These are phyloP conservation scores for Trachelus tabidus DNA, from an alignment of 2,888 invertebrate species.

Conservation along the genomic window DNA sequence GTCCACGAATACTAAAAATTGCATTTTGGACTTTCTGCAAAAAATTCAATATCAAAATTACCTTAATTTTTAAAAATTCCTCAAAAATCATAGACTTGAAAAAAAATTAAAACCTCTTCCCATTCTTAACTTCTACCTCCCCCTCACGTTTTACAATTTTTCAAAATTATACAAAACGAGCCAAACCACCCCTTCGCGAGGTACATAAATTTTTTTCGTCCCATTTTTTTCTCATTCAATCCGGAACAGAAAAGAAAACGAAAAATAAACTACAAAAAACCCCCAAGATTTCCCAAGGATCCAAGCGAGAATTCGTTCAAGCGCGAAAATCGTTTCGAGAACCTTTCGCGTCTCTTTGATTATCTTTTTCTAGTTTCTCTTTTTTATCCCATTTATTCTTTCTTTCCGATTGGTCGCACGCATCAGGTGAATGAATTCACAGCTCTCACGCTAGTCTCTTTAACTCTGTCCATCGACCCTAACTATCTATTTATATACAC, in stretches of 20 bases:
- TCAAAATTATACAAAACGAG: not conserved
- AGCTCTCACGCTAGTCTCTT: constrained; percentile 36
- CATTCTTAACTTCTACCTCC: too few relatives aligned
- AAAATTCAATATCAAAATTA: not conserved
- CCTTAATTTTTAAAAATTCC: not conserved
- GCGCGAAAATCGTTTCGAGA: not conserved
- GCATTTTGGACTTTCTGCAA: not conserved
- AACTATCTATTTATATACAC: constrained; percentile 60
- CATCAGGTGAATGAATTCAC: constrained; percentile 44
- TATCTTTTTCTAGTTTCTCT: not conserved
- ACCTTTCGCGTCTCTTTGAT: not conserved
- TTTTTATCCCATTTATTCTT: not conserved
- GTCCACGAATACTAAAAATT: not conserved
- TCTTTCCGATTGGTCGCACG: not conserved
- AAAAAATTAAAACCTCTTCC: too few relatives aligned
- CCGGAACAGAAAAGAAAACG: too few relatives aligned
- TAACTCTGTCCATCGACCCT: constrained; percentile 59
- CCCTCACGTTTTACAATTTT: too few relatives aligned
- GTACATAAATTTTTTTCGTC: not conserved
- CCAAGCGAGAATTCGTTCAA: not conserved
- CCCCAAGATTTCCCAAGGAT: too few relatives aligned
- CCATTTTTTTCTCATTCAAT: not conserved
- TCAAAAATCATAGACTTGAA: too few relatives aligned
- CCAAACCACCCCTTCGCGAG: not conserved
- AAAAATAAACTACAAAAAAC: too few relatives aligned